A percentile compares a stretch with the other conserved stretches of the same genome.
Evolutionary conservation across 1,140 invertebrate species (phyloP).

Genomic region (Pachyrhynchus sulphureomaculatus): DNA sequence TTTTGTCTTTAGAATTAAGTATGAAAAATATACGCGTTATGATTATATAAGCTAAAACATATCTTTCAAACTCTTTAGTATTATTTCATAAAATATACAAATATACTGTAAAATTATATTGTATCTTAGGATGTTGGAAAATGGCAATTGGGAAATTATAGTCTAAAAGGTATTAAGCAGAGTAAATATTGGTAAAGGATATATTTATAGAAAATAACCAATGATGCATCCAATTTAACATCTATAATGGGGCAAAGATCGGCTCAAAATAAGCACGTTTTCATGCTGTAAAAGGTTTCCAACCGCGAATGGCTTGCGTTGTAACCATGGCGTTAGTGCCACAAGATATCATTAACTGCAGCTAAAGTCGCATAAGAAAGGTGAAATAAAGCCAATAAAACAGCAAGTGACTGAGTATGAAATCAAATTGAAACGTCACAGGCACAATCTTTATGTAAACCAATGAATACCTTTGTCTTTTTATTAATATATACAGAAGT

Average conservation of each 20-base stretch:
- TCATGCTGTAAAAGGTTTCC: conserved; percentile 42
- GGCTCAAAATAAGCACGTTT: conserved; percentile 40
- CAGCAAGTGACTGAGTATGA: conserved; percentile 48
- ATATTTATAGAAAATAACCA: conserved; percentile 29
- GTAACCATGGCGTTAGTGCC: conserved; percentile 42
- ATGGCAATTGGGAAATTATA: background rate
- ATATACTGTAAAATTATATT: too few relatives aligned
- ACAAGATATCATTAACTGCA: conserved; percentile 44
- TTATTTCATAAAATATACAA: too few relatives aligned
- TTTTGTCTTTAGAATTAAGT: too few relatives aligned
- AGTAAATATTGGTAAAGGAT: conserved; percentile 22
- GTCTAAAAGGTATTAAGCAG: conserved; percentile 10
- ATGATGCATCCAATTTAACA: conserved; percentile 39
- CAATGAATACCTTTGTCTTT: conserved; percentile 11
- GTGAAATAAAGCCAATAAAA: conserved; percentile 49
- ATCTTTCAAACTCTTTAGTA: too few relatives aligned
- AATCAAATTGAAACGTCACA: conserved; percentile 48
- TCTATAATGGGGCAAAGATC: conserved; percentile 43
- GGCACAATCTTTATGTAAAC: conserved; percentile 33
- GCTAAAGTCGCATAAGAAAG: conserved; percentile 45
- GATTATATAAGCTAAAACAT: too few relatives aligned
- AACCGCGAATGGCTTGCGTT: conserved; percentile 39
- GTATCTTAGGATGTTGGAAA: too few relatives aligned
- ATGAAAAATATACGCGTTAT: too few relatives aligned
- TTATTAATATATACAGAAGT: too few relatives aligned